Evolutionary conservation across 2,113 vertebrate genomes (phyloP), one percentile per base, ranked within the genome.

Genomic region (Grammomys dolichurus): DNA sequence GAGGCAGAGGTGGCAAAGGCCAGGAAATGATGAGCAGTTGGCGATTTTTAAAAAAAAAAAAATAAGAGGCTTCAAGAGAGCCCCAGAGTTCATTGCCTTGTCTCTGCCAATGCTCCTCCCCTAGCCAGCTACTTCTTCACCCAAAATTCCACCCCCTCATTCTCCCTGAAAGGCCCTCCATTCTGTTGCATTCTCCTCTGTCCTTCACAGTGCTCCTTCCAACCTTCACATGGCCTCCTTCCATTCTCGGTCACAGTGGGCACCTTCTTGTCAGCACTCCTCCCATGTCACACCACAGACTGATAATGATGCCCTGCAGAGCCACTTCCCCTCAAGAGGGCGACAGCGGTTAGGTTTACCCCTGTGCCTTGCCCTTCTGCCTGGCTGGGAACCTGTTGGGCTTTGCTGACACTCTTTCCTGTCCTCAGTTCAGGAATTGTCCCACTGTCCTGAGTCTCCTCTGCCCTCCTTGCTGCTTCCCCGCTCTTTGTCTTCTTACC

Each of bases 221-320:
- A 31, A 0, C 1, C 11, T 33, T 46, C 70, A 10, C 3, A 1
- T 6, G 9, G 12, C 6, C 13, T 48, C 14, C 43, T 33, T 12
- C 24, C 5, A 6, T 31, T 63, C 31, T 22, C 7, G 65, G 22
- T 58, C 16, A 75, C 58, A 40, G 33, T 2, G 31, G 6, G 17
- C 46, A 33, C 36, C 78, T 76, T 94, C 33, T 6, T 10, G 40
- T 51, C 12, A 13, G 72, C 20, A 43, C 67, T 22, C 24, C 20
- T 40, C 67, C 11, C 28, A 5, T 14, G 28, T 2, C 46, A 11
- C 22, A 17, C 13, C 4, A 36, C 16, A 54, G 51, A 46, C 31
- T 36, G n/a, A n/a, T 63, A 5, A 40, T 11, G 36, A 26, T 20
- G 33, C 43, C 13, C 51, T 80, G n/a, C 31, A 26, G 19, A n/a